Conservation (phyloP, 2,888 invertebrate species). For the Troilus luridus region DNA sequence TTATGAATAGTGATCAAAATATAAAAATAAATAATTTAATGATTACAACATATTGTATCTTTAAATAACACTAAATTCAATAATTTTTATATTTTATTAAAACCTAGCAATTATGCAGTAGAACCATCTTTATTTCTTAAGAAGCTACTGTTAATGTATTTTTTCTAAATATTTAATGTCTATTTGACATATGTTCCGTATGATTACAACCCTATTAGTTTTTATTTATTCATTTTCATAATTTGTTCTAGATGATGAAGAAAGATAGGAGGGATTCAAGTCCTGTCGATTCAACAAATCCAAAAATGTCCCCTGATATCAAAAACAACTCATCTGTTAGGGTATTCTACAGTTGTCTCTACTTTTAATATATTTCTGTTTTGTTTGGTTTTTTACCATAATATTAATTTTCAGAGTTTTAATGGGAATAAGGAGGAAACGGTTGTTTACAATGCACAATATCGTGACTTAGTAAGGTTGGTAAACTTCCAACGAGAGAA, state of each 20-base stretch:
- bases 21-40: too few relatives aligned
- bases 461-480: constrained; percentile 86
- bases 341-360: constrained; percentile 46
- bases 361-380: background rate
- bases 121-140: too few relatives aligned
- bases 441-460: constrained; percentile 80
- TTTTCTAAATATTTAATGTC: background rate
- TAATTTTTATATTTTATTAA: too few relatives aligned
- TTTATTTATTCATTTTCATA: background rate
- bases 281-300: constrained; percentile 49
- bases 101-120: too few relatives aligned
- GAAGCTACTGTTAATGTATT: background rate
- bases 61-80: too few relatives aligned
- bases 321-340: constrained; percentile 60
- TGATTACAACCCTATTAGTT: background rate
- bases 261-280: constrained; percentile 60
- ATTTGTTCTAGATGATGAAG: constrained; percentile 59
- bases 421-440: constrained; percentile 64
- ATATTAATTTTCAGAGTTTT: constrained; percentile 64
- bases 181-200: background rate
- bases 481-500: constrained; percentile 94
- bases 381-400: background rate
- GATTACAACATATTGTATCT: too few relatives aligned
- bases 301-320: constrained; percentile 57
- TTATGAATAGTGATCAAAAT: too few relatives aligned